A percentile compares a stretch with the other conserved stretches of the same genome.
Conservation (phyloP, 2,113 vertebrate species). For the Heptranchias perlo region DNA sequence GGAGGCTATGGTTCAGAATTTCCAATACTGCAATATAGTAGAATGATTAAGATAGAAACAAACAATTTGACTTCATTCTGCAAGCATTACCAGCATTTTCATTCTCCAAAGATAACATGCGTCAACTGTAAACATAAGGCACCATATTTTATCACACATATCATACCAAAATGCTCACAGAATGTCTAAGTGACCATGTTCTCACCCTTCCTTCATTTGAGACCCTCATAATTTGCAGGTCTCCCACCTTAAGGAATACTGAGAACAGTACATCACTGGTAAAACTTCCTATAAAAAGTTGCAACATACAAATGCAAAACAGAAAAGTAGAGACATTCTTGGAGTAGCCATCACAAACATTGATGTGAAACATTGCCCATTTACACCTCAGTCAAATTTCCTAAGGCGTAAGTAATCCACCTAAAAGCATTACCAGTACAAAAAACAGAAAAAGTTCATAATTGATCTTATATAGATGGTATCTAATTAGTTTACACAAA, state of each 20-base stretch:
- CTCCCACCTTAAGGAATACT: not conserved
- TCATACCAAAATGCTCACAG: not conserved
- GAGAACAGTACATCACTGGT: slow-evolving; percentile 22
- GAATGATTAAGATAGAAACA: not conserved
- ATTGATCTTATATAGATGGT: slow-evolving; percentile 25
- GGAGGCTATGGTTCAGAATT: slow-evolving; percentile 13
- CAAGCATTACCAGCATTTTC: not conserved
- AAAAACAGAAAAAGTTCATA: slow-evolving; percentile 6
- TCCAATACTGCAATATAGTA: not conserved
- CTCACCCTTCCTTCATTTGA: not conserved
- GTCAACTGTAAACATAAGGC: slow-evolving; percentile 4
- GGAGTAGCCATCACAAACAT: not conserved
- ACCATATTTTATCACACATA: not conserved
- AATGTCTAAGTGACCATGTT: not conserved
- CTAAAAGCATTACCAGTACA: slow-evolving; percentile 15
- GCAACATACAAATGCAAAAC: not conserved
- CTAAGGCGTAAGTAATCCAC: not conserved
- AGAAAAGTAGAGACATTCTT: not conserved
- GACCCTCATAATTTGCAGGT: not conserved
- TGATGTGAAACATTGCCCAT: slow-evolving; percentile 8
- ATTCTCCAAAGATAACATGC: not conserved
- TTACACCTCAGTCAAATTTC: slow-evolving; percentile 8
- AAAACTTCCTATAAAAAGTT: slow-evolving; percentile 10
- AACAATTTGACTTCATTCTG: not conserved
- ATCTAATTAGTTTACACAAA: slow-evolving; percentile 21